Evolutionary conservation across 2,797 vertebrate genomes (phyloP).

Genomic region (Distichodus sexfasciatus): DNA sequence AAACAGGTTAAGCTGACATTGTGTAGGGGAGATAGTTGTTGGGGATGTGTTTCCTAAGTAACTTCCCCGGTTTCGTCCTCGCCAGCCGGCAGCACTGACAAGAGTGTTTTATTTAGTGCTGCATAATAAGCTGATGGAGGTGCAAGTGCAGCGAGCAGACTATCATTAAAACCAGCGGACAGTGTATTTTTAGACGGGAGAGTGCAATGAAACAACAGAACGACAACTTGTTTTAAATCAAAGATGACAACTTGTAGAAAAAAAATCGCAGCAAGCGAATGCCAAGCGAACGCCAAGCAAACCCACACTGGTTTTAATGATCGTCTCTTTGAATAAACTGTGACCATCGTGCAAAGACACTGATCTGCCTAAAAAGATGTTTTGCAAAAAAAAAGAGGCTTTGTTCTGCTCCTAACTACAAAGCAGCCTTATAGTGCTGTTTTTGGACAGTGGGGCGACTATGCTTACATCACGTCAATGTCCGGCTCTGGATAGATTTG

Average conservation of each 20-base stretch:
- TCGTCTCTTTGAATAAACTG: conserved; percentile 15
- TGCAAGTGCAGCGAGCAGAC: conserved; percentile 51
- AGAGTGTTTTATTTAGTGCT: conserved; percentile 67
- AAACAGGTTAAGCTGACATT: conserved; percentile 56
- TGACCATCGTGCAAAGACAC: background rate
- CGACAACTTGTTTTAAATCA: conserved; percentile 49
- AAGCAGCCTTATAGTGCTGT: conserved; percentile 21
- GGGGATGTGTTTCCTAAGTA: conserved; percentile 56
- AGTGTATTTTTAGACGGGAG: conserved; percentile 52
- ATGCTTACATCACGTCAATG: conserved; percentile 49
- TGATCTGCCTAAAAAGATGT: background rate
- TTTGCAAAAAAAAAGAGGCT: conserved; percentile 29
- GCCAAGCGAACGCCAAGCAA: conserved; percentile 26
- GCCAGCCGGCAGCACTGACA: conserved; percentile 20
- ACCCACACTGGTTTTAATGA: conserved; percentile 31
- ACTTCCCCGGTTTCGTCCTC: conserved; percentile 65
- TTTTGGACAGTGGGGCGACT: conserved; percentile 11
- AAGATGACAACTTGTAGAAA: conserved; percentile 30
- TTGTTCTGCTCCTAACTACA: conserved; percentile 4
- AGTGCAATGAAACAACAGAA: conserved; percentile 39
- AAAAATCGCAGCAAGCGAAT: conserved; percentile 28
- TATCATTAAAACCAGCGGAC: conserved; percentile 63
- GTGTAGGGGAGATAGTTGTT: conserved; percentile 41
- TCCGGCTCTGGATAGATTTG: conserved; percentile 49
- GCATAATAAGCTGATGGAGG: conserved; percentile 63